A percentile compares a stretch with the other conserved stretches of the same genome.
Evolutionary conservation across 2,797 vertebrate species (phyloP).

Genomic region (Percopsis omiscomaycus): DNA sequence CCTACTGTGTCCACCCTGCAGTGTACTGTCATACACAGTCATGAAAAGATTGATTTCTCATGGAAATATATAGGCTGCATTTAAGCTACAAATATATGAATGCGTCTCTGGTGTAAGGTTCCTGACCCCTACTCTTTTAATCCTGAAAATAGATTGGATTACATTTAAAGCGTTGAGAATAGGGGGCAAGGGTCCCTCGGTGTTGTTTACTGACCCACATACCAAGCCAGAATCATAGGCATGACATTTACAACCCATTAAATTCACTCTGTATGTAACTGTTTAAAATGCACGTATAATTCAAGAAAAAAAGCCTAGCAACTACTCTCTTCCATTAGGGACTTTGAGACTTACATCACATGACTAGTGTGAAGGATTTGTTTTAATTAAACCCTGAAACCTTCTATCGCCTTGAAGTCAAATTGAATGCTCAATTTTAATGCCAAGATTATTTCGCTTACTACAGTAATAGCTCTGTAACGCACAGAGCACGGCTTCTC

Average conservation of each 20-base stretch:
- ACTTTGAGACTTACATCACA: slow-evolving; percentile 26
- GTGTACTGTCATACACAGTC: slow-evolving; percentile 5
- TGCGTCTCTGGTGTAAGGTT: slow-evolving; percentile 15
- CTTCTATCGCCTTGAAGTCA: slow-evolving; percentile 43
- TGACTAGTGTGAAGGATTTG: slow-evolving; percentile 45
- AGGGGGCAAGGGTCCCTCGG: slow-evolving; percentile 11
- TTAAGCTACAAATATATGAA: not conserved
- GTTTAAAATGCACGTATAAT: slow-evolving; percentile 20
- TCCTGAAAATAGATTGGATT: slow-evolving; percentile 52
- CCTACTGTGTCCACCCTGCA: slow-evolving; percentile 1
- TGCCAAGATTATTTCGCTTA: slow-evolving; percentile 49
- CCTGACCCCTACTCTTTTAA: slow-evolving; percentile 25
- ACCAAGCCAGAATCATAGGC: not conserved
- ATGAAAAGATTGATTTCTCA: no score
- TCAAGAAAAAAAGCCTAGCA: slow-evolving; percentile 19
- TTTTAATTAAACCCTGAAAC: slow-evolving; percentile 60
- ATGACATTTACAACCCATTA: slow-evolving; percentile 1
- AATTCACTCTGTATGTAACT: slow-evolving; percentile 14
- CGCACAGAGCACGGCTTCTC: slow-evolving; percentile 50
- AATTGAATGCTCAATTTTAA: slow-evolving; percentile 59
- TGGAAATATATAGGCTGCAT: no score
- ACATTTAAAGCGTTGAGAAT: slow-evolving; percentile 34
- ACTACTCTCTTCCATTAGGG: slow-evolving; percentile 19
- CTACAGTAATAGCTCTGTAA: slow-evolving; percentile 47
- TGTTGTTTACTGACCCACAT: slow-evolving; percentile 1